A percentile compares a stretch with the other conserved stretches of the same genome.
Conservation (phyloP, 2,888 invertebrate genomes). For the Beris morrisii region DNA sequence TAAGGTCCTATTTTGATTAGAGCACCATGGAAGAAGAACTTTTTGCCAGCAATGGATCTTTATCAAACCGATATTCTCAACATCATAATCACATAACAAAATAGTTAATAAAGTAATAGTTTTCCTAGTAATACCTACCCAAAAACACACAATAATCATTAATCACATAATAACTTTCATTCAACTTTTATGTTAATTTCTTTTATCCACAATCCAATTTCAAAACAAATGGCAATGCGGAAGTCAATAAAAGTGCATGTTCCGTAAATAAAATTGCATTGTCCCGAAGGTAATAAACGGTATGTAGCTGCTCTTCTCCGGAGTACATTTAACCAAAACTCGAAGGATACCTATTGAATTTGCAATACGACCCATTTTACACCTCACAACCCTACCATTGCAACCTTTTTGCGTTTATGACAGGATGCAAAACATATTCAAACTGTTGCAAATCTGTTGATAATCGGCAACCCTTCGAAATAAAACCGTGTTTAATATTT, state of each 20-base stretch:
- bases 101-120: too few species aligned
- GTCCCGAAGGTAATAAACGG: constrained; percentile 17
- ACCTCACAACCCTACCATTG: constrained; percentile 36
- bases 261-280: constrained; percentile 5
- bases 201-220: too few species aligned
- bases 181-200: too few species aligned
- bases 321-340: neutral
- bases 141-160: too few species aligned
- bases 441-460: constrained; percentile 32
- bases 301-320: neutral
- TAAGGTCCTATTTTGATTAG: too few species aligned
- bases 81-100: too few species aligned
- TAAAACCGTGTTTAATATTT: constrained; percentile 9
- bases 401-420: constrained; percentile 10
- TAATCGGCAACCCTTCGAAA: constrained; percentile 14
- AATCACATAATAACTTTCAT: too few species aligned
- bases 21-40: too few species aligned
- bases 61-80: too few species aligned
- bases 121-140: too few species aligned
- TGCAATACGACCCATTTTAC: constrained; percentile 36
- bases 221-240: too few species aligned
- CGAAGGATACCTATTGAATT: constrained; percentile 16
- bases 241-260: constrained; percentile 30
- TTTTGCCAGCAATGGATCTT: too few species aligned
- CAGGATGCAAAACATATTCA: constrained; percentile 21